Evolutionary conservation across 2,888 invertebrate genomes (phyloP), one percentile per base, ranked within the genome.

Genomic region (Dermolepida albohirtum): DNA sequence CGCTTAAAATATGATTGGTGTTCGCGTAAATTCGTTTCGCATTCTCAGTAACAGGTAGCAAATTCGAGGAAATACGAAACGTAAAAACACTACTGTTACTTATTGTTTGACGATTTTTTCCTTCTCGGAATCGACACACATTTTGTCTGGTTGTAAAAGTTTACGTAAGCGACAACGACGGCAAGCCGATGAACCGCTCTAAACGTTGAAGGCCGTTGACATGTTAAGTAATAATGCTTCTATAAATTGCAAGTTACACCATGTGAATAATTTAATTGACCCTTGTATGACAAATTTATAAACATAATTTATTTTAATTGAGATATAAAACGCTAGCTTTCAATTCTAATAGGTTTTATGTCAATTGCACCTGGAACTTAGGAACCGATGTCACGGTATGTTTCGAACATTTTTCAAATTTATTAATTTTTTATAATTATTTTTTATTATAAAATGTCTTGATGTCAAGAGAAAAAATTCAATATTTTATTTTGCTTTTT

Each of bases 221-320:
- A 64, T 51, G 51, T 64, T 64, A 64, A 64, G 64, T 64, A 64
- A 41, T 64, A 57, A 43, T 41, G 51, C 64, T 51, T 22, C 12
- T 64, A 51, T 64, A 64, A 64, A 64, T 64, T 64, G 64, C 51
- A 51, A 64, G 51, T 43, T 64, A 41, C 22, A 40, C 64, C 39
- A 52, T 52, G 51, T 64, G 43, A 64, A 64, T 64, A 64, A 64
- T 51, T 64, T 64, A 64, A 64, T 64, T 64, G 64, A 64, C 64
- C 64, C 64, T 52, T 41, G 52, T 64, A 40, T 17, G 64, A 64
- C 41, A 40, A 51, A 64, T 64, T 62, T 49, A 62, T 47, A 47
- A 62, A 47, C 62, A 62, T 62, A 62, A 62, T 62, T 64, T 64
- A 64, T 29, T 64, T 52, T 51, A 64, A 64, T 51, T 64, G 52